A percentile compares a stretch with the other conserved stretches of the same genome.
These are phyloP conservation scores for Acromyrmex charruanus DNA, from an alignment of 1,140 invertebrate species.

Conservation along the genomic window DNA sequence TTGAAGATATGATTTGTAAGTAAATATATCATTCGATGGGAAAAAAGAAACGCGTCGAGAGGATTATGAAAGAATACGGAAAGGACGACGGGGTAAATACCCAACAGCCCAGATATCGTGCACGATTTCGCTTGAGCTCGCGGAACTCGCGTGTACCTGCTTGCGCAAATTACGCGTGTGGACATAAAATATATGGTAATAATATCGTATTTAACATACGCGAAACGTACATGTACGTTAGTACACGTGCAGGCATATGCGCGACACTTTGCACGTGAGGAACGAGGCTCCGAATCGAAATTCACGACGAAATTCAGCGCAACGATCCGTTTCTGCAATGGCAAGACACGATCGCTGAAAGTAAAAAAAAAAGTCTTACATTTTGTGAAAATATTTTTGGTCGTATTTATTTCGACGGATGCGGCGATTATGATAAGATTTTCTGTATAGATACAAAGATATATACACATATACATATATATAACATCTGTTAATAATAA, in stretches of 20 bases:
- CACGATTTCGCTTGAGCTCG: conserved; percentile 23
- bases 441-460: conserved; percentile 25
- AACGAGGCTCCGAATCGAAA: background rate
- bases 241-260: conserved; percentile 4
- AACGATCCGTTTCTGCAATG: conserved; percentile 60
- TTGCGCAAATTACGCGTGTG: conserved; percentile 24
- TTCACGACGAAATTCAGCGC: conserved; percentile 8
- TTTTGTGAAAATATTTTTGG: background rate
- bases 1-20: background rate
- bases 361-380: background rate
- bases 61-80: background rate
- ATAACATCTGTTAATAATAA: conserved; percentile 43
- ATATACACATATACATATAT: conserved; percentile 33
- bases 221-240: conserved; percentile 5
- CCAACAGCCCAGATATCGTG: conserved; percentile 16
- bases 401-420: conserved; percentile 1
- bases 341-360: conserved; percentile 18
- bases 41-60: background rate
- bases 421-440: conserved; percentile 25
- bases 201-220: conserved; percentile 42
- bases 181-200: background rate
- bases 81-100: conserved; percentile 36
- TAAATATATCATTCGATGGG: background rate
- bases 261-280: conserved; percentile 19
- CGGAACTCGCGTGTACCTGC: conserved; percentile 15